phyloP scores from a whole-genome alignment of 1,140 invertebrate genomes.

The Listronotus oregonensis region DNA sequence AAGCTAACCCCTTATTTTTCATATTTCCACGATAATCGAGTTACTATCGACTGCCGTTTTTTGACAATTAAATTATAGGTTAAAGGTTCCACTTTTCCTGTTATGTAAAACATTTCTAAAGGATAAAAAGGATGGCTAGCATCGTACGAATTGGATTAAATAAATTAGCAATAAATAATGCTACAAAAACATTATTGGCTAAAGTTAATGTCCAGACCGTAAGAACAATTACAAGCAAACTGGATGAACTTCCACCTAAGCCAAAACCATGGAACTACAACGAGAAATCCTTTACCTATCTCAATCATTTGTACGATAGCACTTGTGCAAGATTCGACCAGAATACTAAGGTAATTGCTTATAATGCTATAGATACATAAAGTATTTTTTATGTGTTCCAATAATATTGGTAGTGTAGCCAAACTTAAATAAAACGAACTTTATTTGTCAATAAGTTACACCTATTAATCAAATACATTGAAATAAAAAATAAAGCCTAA shows the following conservation, averaged over 20 bases:
- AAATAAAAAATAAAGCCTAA: no score
- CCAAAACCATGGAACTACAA: conserved; percentile 66
- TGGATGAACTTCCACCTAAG: conserved; percentile 57
- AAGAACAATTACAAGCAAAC: conserved; percentile 63
- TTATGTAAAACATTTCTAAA: background rate
- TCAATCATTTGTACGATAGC: conserved; percentile 62
- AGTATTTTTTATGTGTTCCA: conserved; percentile 5
- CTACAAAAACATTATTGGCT: conserved; percentile 41
- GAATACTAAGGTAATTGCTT: conserved; percentile 50
- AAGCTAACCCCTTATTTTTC: no score
- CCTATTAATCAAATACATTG: no score
- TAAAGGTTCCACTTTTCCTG: no score
- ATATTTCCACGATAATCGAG: background rate
- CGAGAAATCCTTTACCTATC: conserved; percentile 62
- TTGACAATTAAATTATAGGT: no score
- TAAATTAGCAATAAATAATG: conserved; percentile 23
- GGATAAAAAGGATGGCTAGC: conserved; percentile 38
- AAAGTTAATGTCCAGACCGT: conserved; percentile 58
- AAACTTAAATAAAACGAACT: no score
- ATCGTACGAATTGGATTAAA: conserved; percentile 40
- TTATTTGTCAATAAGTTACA: no score
- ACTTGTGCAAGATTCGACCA: conserved; percentile 64
- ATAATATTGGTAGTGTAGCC: no score
- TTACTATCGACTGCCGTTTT: no score
- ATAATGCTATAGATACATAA: background rate